Base-by-base conservation (phyloP, 23 tunicate genomes). In the Ciona savignyi region DNA sequence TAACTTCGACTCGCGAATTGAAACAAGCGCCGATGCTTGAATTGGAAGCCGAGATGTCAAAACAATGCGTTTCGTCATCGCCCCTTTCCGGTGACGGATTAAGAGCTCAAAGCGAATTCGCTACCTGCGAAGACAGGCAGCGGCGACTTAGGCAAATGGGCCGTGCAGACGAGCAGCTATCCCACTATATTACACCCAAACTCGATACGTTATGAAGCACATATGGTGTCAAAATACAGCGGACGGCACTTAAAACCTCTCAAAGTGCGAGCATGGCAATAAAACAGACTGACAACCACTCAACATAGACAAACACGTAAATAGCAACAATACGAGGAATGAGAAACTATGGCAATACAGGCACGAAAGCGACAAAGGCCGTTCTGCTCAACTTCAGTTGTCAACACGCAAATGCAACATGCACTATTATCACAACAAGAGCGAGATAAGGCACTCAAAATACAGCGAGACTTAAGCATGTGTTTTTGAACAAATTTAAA, bases 61-160 rank as follows among this genome's bases (percentile, higher is more conserved):
- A 42, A 42, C 56, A 42, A 42, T 42, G 56, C 56, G 9, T 42
- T 42, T 42, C 56, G 56, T 15, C 56, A 15, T 42, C 15, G 56
- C 56, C 56, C 56, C 56, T 42, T 42, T 42, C 56, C 56, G 56
- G 56, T 42, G 56, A 42, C 56, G 56, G 56, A 42, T 42, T 42
- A 42, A 42, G 15, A 42, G 15, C 15, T 42, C 56, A 42, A 42
- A 42, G 56, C 56, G 56, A 42, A 9, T 42, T 42, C 56, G 9
- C 15, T 9, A 42, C 15, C n/a, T n/a, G n/a, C n/a, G n/a, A n/a
- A n/a, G n/a, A n/a, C n/a, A n/a, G 56, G 15, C 56, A 42, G 56
- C 56, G 15, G 56, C 9, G 9, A 42, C 15, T 9, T 42, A 9
- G 11, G 56, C 56, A 42, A 42, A 42, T 6, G 15, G 56, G 56